phyloP scores from a whole-genome alignment of 2,888 invertebrate genomes.

The Epinotia demarniana region DNA sequence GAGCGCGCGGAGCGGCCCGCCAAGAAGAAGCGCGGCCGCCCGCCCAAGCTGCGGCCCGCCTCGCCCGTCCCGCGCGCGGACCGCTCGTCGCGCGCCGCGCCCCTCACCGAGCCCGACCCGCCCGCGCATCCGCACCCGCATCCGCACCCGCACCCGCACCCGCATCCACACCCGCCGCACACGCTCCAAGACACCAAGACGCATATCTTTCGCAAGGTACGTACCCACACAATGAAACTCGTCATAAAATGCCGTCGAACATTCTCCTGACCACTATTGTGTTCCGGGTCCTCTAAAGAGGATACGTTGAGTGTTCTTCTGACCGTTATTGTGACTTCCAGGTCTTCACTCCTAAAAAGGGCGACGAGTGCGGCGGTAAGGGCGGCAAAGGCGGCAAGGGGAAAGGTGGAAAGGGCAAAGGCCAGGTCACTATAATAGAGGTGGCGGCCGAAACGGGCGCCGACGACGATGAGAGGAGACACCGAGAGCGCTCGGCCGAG shows the following conservation, averaged over 20 bases:
- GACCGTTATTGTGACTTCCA: constrained; percentile 51
- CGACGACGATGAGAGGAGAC: constrained; percentile 76
- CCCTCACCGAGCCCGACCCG: constrained; percentile 53
- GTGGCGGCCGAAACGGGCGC: constrained; percentile 71
- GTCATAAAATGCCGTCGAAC: neutral
- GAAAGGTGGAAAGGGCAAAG: constrained; percentile 89
- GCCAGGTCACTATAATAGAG: constrained; percentile 89
- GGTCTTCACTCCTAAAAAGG: constrained; percentile 84
- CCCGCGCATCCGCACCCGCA: no score
- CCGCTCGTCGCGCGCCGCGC: constrained; percentile 48
- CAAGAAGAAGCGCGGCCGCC: constrained; percentile 75
- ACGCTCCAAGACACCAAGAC: constrained; percentile 71
- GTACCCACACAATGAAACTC: neutral
- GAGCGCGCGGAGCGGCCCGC: constrained; percentile 74
- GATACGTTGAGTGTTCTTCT: neutral
- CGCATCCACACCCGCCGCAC: constrained; percentile 59
- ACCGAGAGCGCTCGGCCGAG: constrained; percentile 67
- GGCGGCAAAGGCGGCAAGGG: constrained; percentile 90
- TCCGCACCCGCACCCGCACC: constrained; percentile 55
- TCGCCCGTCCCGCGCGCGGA: constrained; percentile 50
- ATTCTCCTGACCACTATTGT: constrained; percentile 25
- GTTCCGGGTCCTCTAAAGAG: constrained; percentile 65
- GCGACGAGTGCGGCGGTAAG: constrained; percentile 88
- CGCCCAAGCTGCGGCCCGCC: constrained; percentile 64
- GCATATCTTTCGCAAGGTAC: constrained; percentile 77